Evolutionary conservation across 2,888 invertebrate genomes (phyloP).

Genomic region (Adineta ricciae): DNA sequence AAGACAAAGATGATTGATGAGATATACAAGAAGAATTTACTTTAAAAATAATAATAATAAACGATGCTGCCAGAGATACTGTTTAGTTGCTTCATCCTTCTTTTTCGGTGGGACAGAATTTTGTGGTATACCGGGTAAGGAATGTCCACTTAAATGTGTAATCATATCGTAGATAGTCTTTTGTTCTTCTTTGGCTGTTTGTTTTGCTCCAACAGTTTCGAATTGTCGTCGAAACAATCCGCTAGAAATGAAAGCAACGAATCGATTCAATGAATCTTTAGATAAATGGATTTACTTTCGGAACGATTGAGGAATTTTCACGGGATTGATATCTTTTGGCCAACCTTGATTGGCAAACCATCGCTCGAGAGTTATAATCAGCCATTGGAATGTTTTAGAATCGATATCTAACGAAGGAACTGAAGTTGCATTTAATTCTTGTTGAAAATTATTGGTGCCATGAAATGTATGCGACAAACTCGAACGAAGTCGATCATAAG

Average conservation of each 20-base stretch:
- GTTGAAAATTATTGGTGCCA: too few relatives aligned
- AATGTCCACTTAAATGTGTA: slow-evolving; percentile 43
- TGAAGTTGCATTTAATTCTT: slow-evolving; percentile 2
- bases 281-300: slow-evolving; percentile 40
- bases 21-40: too few relatives aligned
- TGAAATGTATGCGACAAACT: not conserved
- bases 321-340: slow-evolving; percentile 46
- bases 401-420: slow-evolving; percentile 1
- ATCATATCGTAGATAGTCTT: slow-evolving; percentile 50
- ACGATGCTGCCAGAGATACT: slow-evolving; percentile 49
- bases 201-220: slow-evolving; percentile 35
- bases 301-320: slow-evolving; percentile 44
- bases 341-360: slow-evolving; percentile 50
- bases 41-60: slow-evolving; percentile 49
- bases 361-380: slow-evolving; percentile 41
- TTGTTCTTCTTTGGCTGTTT: slow-evolving; percentile 44
- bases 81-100: slow-evolving; percentile 45
- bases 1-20: too few relatives aligned
- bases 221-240: slow-evolving; percentile 35
- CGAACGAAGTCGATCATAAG: not conserved
- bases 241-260: not conserved
- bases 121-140: slow-evolving; percentile 42
- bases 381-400: not conserved
- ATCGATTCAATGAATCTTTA: too few relatives aligned
- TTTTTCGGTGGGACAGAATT: slow-evolving; percentile 45